phyloP scores from a whole-genome alignment of 2,888 invertebrate species.

The Eupithecia abbreviata region DNA sequence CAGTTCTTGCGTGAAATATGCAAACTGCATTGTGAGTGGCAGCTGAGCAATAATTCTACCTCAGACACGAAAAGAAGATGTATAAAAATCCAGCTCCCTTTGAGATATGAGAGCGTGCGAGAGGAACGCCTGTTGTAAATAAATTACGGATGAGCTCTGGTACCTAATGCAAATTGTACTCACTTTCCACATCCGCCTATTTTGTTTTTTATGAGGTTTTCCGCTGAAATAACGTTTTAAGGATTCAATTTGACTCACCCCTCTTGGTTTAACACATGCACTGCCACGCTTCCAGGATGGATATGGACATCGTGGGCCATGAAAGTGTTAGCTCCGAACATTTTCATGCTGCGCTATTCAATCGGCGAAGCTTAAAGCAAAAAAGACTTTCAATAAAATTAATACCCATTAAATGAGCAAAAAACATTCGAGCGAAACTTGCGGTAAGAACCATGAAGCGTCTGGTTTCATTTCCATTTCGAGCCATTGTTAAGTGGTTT shows the following conservation, averaged over 20 bases:
- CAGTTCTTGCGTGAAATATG: constrained; percentile 26
- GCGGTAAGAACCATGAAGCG: constrained; percentile 26
- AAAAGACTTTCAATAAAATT: constrained; percentile 25
- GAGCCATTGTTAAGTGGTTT: constrained; percentile 35
- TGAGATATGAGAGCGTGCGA: constrained; percentile 33
- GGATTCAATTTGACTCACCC: constrained; percentile 1
- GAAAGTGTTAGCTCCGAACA: too few relatives aligned
- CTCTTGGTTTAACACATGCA: background rate
- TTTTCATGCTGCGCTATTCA: constrained; percentile 6
- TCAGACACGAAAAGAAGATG: constrained; percentile 33
- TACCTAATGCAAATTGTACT: constrained; percentile 28
- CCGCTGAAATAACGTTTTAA: constrained; percentile 7
- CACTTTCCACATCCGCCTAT: constrained; percentile 20
- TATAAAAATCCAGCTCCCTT: constrained; percentile 33
- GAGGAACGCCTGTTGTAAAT: constrained; percentile 28
- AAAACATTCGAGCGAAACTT: constrained; percentile 23
- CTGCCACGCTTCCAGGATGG: too few relatives aligned
- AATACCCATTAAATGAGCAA: constrained; percentile 10
- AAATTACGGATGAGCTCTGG: constrained; percentile 32
- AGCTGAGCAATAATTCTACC: constrained; percentile 28
- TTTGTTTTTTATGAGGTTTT: constrained; percentile 18
- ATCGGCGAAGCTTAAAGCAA: constrained; percentile 19
- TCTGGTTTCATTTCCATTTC: constrained; percentile 35
- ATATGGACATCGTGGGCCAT: too few relatives aligned
- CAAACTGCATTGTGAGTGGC: constrained; percentile 28